Evolutionary conservation across 1,140 invertebrate genomes (phyloP), one percentile per base, ranked within the genome.

Genomic region (Fopius arisanus): DNA sequence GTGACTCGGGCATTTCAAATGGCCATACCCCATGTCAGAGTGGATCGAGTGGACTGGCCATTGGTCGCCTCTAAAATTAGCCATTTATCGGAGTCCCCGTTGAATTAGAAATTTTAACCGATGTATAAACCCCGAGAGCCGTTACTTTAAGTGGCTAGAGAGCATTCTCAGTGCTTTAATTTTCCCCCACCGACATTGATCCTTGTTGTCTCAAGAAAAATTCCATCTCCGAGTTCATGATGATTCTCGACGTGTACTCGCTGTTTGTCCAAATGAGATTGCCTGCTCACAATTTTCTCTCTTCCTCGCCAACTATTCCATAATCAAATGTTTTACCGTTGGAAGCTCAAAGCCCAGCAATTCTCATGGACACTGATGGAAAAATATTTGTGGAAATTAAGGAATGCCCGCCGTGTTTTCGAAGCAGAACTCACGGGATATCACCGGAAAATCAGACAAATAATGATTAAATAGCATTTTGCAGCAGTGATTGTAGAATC

Each of bases 261-360:
- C 29, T 65, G 28, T 65, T 33, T 33, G 26, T 65, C n/a, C n/a
- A 65, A 65, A 65, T 65, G n/a, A 65, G 29, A 65, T 65, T 65
- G n/a, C 62, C 33, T 16, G n/a, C n/a, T 33, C 29, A 65, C 62
- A 12, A 14, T 48, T 29, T 26, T 14, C 19, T 21, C 21, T 59
- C 12, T 26, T 59, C 26, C 23, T 59, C 23, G 0, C 3, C 23
- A 59, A 31, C 62, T 29, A 65, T 65, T 19, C 62, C 29, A 31
- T 65, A 65, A 65, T 65, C 26, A 65, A 65, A 65, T 31, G 33
- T 31, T 65, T 31, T 33, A 65, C 29, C 29, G 62, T 65, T 65
- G 26, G 7, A 33, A 65, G 29, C 26, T 16, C 29, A 33, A 65
- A 31, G 21, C 54, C 19, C 1, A 1, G 23, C 23, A 23, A 14